phyloP scores from a whole-genome alignment of 2,888 invertebrate genomes.

The Plusia festucae region DNA sequence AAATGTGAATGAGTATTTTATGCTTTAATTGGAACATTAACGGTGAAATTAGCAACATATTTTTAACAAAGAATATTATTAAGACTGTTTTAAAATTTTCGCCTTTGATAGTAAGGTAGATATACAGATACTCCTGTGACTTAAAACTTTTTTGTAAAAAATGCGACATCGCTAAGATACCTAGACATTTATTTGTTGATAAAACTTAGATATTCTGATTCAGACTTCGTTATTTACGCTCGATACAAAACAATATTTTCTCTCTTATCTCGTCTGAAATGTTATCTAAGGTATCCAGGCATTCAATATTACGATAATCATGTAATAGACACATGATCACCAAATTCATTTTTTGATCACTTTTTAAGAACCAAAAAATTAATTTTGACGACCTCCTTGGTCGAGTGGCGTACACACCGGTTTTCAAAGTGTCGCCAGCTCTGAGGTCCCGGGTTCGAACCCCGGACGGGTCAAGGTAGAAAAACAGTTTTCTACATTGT shows the following conservation, averaged over 20 bases:
- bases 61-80: not conserved
- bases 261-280: not conserved
- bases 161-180: too few species aligned
- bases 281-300: not conserved
- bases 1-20: constrained; percentile 24
- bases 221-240: not conserved
- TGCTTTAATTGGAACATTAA: constrained; percentile 3
- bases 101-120: not conserved
- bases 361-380: not conserved
- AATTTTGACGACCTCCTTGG: too few species aligned
- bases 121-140: too few species aligned
- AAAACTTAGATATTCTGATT: too few species aligned
- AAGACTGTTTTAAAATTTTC: not conserved
- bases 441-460: too few species aligned
- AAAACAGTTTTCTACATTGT: too few species aligned
- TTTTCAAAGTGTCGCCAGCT: too few species aligned
- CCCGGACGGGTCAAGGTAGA: too few species aligned
- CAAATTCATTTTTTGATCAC: not conserved
- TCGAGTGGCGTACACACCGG: too few species aligned
- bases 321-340: not conserved
- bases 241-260: not conserved
- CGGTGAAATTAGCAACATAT: constrained; percentile 6
- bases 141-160: too few species aligned
- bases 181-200: too few species aligned
- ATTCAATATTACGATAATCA: not conserved